Evolutionary conservation across 2,113 vertebrate species (phyloP).

Genomic region (Myodes glareolus): DNA sequence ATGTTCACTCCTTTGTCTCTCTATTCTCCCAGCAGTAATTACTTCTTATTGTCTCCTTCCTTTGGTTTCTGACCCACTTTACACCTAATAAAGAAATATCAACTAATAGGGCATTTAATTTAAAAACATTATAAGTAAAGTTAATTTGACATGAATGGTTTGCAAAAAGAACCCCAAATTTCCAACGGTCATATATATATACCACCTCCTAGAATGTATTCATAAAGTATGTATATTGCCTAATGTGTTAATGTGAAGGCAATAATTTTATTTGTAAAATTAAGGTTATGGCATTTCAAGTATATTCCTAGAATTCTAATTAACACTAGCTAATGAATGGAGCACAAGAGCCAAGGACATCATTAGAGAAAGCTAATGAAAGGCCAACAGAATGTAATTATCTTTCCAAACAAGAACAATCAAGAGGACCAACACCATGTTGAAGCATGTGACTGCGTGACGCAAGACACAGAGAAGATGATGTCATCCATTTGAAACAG

Average conservation of each 20-base stretch:
- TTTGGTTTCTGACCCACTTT: conserved; percentile 2
- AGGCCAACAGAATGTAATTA: conserved; percentile 66
- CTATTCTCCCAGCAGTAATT: neutral
- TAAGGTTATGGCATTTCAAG: conserved; percentile 68
- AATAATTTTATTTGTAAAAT: conserved; percentile 71
- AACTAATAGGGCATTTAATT: conserved; percentile 19
- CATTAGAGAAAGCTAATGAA: conserved; percentile 72
- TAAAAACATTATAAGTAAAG: conserved; percentile 6
- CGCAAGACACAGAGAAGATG: conserved; percentile 3
- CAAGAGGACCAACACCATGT: conserved; percentile 10
- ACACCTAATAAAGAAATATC: neutral
- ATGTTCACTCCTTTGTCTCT: neutral
- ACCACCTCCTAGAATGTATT: neutral
- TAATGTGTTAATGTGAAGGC: conserved; percentile 41
- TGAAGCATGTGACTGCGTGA: neutral
- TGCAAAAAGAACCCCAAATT: conserved; percentile 8
- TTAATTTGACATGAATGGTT: conserved; percentile 33
- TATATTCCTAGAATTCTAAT: conserved; percentile 76
- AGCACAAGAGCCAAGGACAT: conserved; percentile 46
- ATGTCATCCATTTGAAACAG: neutral
- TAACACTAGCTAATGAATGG: conserved; percentile 74
- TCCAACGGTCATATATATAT: neutral
- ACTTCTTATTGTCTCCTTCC: neutral
- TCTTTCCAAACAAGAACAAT: conserved; percentile 47
- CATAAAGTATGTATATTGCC: conserved; percentile 34